These are phyloP conservation scores for Cyphomyrus discorhynchus DNA, from an alignment of 2,113 vertebrate species.

Conservation along the genomic window DNA sequence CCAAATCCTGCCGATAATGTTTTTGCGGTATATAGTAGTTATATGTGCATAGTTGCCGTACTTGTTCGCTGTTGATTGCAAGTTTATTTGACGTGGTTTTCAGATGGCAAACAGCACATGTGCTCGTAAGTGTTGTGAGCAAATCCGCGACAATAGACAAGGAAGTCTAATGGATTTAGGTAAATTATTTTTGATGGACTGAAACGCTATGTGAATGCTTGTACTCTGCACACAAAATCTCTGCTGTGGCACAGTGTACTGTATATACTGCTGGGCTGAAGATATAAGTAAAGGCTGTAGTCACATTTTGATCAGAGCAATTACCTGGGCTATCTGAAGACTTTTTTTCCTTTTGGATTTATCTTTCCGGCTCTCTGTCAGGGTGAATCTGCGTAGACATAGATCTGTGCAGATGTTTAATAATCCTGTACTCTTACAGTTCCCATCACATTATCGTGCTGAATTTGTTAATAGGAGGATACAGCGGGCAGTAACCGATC, in stretches of 20 bases:
- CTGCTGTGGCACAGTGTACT: background rate
- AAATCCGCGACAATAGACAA: background rate
- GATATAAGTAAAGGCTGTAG: background rate
- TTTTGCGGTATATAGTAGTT: background rate
- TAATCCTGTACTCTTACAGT: slow-evolving; percentile 49
- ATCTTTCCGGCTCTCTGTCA: slow-evolving; percentile 20
- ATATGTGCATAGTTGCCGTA: background rate
- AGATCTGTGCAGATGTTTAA: slow-evolving; percentile 55
- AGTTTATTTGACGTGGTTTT: background rate
- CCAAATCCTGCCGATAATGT: background rate
- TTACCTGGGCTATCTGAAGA: slow-evolving; percentile 19
- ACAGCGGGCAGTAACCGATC: slow-evolving; percentile 14
- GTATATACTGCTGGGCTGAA: background rate
- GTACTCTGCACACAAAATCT: background rate
- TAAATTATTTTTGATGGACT: background rate
- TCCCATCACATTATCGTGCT: slow-evolving; percentile 31
- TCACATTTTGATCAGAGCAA: slow-evolving; percentile 19
- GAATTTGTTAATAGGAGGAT: slow-evolving; percentile 26
- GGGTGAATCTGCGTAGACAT: slow-evolving; percentile 9
- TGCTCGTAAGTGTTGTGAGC: background rate
- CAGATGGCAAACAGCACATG: background rate
- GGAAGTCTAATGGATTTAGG: background rate
- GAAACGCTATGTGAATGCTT: background rate
- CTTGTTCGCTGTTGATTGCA: background rate
- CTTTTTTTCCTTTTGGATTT: slow-evolving; percentile 4